Conservation (phyloP, 2,888 invertebrate genomes). For the Thysanoteuthis rhombus region DNA sequence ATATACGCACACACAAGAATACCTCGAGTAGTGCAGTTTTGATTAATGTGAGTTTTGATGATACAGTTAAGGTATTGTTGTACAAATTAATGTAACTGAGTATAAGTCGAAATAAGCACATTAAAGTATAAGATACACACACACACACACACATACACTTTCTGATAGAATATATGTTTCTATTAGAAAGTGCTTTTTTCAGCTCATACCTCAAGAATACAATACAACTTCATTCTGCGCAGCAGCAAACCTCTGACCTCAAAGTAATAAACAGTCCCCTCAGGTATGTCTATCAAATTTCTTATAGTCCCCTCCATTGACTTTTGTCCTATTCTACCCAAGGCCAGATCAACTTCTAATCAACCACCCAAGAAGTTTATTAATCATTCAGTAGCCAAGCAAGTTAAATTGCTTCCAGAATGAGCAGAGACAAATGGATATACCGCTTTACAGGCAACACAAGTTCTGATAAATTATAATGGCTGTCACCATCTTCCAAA, state of each 20-base stretch:
- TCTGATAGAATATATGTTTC: not conserved
- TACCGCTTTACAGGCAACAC: not conserved
- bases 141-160: not conserved
- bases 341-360: not conserved
- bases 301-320: not conserved
- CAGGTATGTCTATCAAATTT: not conserved
- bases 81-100: no score
- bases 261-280: not conserved
- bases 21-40: no score
- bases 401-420: not conserved
- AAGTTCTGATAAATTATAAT: not conserved
- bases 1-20: not conserved
- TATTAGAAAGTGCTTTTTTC: not conserved
- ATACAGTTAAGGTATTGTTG: no score
- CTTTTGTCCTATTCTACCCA: not conserved
- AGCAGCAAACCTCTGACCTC: not conserved
- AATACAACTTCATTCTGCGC: not conserved
- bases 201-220: not conserved
- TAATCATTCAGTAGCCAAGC: not conserved
- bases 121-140: no score
- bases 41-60: no score
- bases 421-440: not conserved
- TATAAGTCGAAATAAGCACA: no score
- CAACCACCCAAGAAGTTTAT: constrained; percentile 12
- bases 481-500: not conserved